These are phyloP conservation scores for Oncorhynchus clarkii DNA, from an alignment of 2,113 vertebrate genomes.

Conservation along the genomic window DNA sequence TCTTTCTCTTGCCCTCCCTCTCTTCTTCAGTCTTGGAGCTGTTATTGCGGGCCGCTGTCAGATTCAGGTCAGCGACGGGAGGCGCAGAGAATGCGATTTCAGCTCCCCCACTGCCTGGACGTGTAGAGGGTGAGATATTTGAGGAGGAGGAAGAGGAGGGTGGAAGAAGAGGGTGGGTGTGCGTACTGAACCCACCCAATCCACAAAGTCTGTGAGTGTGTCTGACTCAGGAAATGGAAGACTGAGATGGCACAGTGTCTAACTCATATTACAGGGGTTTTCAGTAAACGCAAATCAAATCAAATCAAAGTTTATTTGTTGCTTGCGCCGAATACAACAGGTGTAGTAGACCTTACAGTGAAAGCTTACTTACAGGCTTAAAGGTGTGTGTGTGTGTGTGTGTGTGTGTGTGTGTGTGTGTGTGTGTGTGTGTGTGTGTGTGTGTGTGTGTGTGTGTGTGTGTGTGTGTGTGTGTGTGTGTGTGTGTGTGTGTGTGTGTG, in stretches of 20 bases:
- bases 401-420: too few relatives aligned
- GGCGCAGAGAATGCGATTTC: conserved; percentile 69
- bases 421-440: too few relatives aligned
- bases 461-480: too few relatives aligned
- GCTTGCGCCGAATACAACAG: too few relatives aligned
- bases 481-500: too few relatives aligned
- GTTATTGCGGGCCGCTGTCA: conserved; percentile 42
- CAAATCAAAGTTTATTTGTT: too few relatives aligned
- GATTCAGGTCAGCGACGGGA: conserved; percentile 69
- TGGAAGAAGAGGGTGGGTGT: conserved; percentile 3
- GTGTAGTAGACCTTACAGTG: too few relatives aligned
- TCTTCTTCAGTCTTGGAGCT: conserved; percentile 24
- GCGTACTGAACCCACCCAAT: conserved; percentile 9
- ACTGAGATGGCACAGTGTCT: conserved; percentile 6
- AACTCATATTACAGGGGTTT: conserved; percentile 1
- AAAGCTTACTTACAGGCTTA: too few relatives aligned
- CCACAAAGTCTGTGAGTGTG: conserved; percentile 19
- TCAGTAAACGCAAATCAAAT: too few relatives aligned
- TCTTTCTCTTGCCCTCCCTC: background rate
- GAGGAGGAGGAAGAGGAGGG: conserved; percentile 27
- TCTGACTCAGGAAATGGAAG: conserved; percentile 21
- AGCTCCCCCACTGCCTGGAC: conserved; percentile 63
- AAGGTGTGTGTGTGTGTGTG: too few relatives aligned
- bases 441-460: too few relatives aligned
- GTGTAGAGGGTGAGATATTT: conserved; percentile 66